Conservation (phyloP, 2,113 vertebrate species). For the Oxyura jamaicensis region DNA sequence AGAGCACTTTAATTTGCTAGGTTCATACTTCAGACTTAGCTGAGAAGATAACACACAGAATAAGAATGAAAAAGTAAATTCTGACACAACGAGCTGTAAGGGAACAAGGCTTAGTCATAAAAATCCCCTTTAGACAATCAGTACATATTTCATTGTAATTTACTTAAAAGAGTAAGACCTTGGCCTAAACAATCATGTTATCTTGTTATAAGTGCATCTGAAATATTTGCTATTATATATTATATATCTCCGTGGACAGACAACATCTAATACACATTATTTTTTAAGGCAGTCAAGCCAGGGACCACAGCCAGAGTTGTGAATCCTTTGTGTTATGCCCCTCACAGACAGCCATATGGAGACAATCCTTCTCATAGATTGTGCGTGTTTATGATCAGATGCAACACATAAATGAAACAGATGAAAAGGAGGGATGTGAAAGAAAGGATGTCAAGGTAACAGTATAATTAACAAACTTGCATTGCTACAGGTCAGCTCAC, state of each 20-base stretch:
- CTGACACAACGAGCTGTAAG: background rate
- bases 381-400: background rate
- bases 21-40: background rate
- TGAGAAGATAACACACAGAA: background rate
- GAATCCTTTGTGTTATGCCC: background rate
- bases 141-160: background rate
- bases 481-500: background rate
- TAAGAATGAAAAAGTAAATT: background rate
- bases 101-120: background rate
- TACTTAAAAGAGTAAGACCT: background rate
- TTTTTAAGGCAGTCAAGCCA: background rate
- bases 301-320: background rate
- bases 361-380: background rate
- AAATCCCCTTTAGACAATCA: background rate
- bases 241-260: background rate
- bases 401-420: background rate
- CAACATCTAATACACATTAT: background rate
- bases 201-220: background rate
- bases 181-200: background rate
- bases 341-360: background rate
- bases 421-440: background rate
- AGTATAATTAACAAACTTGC: background rate
- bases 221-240: background rate
- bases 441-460: background rate
- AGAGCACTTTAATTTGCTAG: background rate